Evolutionary conservation across 1,140 invertebrate species (phyloP).

Genomic region (Heterodera carotae): DNA sequence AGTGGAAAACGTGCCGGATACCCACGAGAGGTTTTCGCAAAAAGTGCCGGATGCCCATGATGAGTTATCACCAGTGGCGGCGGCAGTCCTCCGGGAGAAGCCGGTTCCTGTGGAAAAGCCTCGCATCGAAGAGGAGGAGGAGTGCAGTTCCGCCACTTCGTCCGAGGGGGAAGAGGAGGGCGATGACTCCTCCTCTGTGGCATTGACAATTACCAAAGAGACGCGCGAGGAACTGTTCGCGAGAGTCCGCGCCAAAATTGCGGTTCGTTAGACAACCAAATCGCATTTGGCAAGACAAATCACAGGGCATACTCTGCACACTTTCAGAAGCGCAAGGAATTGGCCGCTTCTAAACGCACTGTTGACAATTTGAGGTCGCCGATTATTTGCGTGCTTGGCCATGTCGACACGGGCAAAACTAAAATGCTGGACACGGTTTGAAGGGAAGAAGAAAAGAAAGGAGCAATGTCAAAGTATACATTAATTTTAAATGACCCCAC

Average conservation of each 20-base stretch:
- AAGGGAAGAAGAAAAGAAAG: background rate
- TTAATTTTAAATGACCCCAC: slow-evolving; percentile 15
- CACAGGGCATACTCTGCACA: too few species aligned
- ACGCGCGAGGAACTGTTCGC: slow-evolving; percentile 38
- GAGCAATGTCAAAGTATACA: slow-evolving; percentile 14
- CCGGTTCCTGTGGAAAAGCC: slow-evolving; percentile 1
- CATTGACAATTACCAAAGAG: slow-evolving; percentile 48
- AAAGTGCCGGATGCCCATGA: too few species aligned
- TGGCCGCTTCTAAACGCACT: slow-evolving; percentile 73
- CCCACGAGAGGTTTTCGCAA: slow-evolving; percentile 3
- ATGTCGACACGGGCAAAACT: slow-evolving; percentile 99
- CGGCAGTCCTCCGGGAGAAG: slow-evolving; percentile 6
- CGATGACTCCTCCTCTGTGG: slow-evolving; percentile 35
- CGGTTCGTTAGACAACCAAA: slow-evolving; percentile 11
- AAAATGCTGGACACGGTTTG: slow-evolving; percentile 90
- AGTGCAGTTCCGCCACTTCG: slow-evolving; percentile 29
- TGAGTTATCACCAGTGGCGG: background rate
- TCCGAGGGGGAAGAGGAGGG: slow-evolving; percentile 51
- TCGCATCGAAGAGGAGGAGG: background rate
- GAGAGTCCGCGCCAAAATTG: slow-evolving; percentile 32
- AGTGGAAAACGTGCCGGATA: slow-evolving; percentile 16
- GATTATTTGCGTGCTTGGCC: slow-evolving; percentile 97
- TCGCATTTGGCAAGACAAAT: background rate
- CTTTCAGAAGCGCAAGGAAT: slow-evolving; percentile 46
- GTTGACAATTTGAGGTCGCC: slow-evolving; percentile 83